Conservation (phyloP, 1,140 invertebrate species). For the Ceratosolen solmsi region DNA sequence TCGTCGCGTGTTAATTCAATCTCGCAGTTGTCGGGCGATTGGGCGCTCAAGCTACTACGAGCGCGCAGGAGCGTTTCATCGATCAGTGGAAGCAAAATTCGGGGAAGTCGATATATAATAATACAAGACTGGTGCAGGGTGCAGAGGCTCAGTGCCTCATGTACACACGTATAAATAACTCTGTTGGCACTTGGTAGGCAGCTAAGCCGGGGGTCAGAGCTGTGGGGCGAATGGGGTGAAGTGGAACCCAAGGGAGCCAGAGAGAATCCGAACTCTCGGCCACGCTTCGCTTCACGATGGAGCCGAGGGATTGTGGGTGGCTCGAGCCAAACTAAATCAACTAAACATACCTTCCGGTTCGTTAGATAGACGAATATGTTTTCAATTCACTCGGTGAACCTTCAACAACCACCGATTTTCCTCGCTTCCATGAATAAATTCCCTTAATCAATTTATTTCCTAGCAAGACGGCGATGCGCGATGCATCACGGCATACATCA, state of each 20-base stretch:
- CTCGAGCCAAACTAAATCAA: conserved; percentile 63
- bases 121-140: too few species aligned
- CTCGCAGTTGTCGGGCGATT: neutral
- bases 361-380: conserved; percentile 69
- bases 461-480: too few species aligned
- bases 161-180: conserved; percentile 12
- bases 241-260: neutral
- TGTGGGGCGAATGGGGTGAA: neutral
- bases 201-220: neutral
- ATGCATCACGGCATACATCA: too few species aligned
- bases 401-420: conserved; percentile 16
- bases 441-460: neutral
- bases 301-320: conserved; percentile 9
- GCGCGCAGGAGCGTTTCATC: neutral
- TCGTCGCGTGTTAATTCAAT: conserved; percentile 2
- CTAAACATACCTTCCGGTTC: conserved; percentile 71
- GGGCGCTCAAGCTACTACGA: neutral
- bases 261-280: neutral
- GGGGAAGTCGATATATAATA: neutral
- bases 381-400: conserved; percentile 63
- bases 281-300: neutral
- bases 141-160: too few species aligned
- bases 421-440: conserved; percentile 28
- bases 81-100: neutral
- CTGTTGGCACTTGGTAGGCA: conserved; percentile 37